phyloP scores from a whole-genome alignment of 2,797 vertebrate genomes.

The Dendrocincla fuliginosa region DNA sequence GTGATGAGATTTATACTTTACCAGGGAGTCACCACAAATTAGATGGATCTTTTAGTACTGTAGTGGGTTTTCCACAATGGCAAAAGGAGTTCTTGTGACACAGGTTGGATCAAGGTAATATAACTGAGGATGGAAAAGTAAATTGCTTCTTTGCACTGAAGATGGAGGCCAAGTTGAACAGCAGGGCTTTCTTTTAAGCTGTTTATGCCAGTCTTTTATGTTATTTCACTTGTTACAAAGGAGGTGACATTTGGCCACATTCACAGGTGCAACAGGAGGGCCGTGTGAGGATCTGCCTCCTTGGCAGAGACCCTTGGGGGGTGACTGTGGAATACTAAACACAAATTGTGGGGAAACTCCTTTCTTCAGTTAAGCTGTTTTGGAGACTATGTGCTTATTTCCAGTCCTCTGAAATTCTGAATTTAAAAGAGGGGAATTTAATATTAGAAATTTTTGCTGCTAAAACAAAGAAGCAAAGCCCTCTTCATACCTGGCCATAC shows the following conservation, averaged over 20 bases:
- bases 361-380: neutral
- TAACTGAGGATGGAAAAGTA: neutral
- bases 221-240: neutral
- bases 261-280: neutral
- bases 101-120: neutral
- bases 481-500: neutral
- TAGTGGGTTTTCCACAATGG: neutral
- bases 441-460: neutral
- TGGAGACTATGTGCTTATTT: neutral
- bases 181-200: neutral
- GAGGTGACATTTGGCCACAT: neutral
- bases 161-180: neutral
- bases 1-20: neutral
- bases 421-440: neutral
- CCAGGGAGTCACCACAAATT: neutral
- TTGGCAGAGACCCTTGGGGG: neutral
- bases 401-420: neutral
- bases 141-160: neutral
- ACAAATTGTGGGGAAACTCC: neutral
- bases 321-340: neutral
- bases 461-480: neutral
- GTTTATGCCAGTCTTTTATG: neutral
- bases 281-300: rapidly evolving
- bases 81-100: neutral
- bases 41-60: neutral